Evolutionary conservation across 2,113 vertebrate genomes (phyloP).

Genomic region (Benitochromis conjunctus): DNA sequence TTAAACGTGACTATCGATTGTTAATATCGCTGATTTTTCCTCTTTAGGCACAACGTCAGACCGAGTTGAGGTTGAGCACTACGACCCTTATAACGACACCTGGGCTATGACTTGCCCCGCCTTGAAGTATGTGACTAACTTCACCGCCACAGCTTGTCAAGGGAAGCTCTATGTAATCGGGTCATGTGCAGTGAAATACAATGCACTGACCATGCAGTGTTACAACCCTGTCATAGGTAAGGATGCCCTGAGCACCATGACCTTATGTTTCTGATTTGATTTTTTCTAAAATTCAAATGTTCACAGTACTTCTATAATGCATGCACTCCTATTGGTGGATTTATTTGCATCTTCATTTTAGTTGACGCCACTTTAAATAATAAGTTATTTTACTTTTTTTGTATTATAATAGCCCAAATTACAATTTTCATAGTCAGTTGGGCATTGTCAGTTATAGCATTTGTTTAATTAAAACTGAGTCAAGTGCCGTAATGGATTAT

Average conservation of each 20-base stretch:
- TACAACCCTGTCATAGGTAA: slow-evolving; percentile 93
- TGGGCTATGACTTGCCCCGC: slow-evolving; percentile 84
- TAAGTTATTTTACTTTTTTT: neutral
- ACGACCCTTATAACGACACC: slow-evolving; percentile 86
- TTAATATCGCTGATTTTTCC: neutral
- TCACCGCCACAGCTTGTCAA: slow-evolving; percentile 80
- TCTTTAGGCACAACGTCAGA: slow-evolving; percentile 80
- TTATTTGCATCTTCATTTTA: neutral
- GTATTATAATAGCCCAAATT: too few relatives aligned
- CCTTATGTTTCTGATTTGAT: neutral
- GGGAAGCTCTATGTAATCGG: slow-evolving; percentile 93
- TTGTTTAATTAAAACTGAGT: neutral
- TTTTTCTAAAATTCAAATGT: neutral
- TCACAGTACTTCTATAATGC: neutral
- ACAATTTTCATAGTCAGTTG: too few relatives aligned
- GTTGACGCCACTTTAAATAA: neutral
- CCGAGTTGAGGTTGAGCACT: slow-evolving; percentile 87
- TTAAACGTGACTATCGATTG: neutral
- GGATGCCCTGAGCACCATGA: neutral
- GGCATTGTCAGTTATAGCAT: too few relatives aligned
- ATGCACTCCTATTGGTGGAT: neutral
- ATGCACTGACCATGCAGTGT: slow-evolving; percentile 91
- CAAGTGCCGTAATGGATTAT: neutral
- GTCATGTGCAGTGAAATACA: slow-evolving; percentile 95
- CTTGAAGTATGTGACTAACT: slow-evolving; percentile 93